Percentiles rank a stretch among this genome's conserved stretches.
phyloP scores from a whole-genome alignment of 2,113 vertebrate genomes.

The Oryzias javanicus region DNA sequence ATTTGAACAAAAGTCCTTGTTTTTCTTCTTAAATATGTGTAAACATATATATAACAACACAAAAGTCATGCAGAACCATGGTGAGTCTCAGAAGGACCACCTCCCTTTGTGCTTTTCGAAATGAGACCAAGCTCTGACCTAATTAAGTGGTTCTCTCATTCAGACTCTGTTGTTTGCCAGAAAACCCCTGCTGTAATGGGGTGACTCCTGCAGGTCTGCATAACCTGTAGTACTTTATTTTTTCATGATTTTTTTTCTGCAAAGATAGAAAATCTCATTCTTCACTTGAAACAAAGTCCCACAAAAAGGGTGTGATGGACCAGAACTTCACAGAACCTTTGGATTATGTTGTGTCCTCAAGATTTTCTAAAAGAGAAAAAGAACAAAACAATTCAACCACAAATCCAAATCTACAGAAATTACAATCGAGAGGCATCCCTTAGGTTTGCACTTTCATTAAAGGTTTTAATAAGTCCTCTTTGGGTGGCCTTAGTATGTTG shows the following conservation, averaged over 20 bases:
- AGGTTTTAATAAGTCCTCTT: neutral
- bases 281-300: neutral
- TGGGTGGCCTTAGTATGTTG: conserved; percentile 19
- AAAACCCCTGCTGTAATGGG: conserved; percentile 1
- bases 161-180: neutral
- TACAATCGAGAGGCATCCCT: conserved; percentile 8
- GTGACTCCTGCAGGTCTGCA: conserved; percentile 1
- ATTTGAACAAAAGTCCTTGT: neutral
- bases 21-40: neutral
- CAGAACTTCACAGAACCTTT: neutral
- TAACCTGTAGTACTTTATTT: no score
- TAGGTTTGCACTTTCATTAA: conserved; percentile 6
- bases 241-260: conserved; percentile 6
- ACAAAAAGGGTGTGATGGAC: neutral
- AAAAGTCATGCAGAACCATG: neutral
- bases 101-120: neutral
- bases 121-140: neutral
- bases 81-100: neutral
- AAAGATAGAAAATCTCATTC: neutral
- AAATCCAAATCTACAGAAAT: conserved; percentile 11
- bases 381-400: neutral
- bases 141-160: neutral
- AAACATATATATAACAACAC: neutral
- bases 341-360: neutral
- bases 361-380: neutral